Evolutionary conservation across 1,140 invertebrate genomes (phyloP).

Genomic region (Dendroctonus ponderosae): DNA sequence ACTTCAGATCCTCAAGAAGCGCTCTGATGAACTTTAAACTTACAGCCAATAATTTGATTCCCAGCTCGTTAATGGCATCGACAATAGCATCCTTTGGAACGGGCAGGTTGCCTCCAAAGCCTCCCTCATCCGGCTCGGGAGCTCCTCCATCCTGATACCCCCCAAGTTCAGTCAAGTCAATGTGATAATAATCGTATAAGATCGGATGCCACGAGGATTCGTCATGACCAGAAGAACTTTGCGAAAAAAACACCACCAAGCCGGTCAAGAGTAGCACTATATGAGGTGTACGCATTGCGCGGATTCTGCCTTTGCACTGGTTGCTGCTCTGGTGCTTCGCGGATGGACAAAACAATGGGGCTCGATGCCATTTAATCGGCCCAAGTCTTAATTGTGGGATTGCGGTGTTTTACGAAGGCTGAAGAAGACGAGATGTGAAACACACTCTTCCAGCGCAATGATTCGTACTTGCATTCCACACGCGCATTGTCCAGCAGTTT

Average conservation of each 20-base stretch:
- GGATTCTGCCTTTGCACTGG: slow-evolving; percentile 21
- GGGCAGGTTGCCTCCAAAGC: slow-evolving; percentile 2
- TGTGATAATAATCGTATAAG: slow-evolving; percentile 20
- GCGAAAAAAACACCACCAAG: neutral
- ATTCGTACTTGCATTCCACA: too few relatives aligned
- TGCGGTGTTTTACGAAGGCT: slow-evolving; percentile 1
- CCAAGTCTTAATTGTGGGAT: slow-evolving; percentile 17
- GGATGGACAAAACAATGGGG: slow-evolving; percentile 27
- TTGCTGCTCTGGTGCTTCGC: slow-evolving; percentile 18
- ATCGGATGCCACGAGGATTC: slow-evolving; percentile 24
- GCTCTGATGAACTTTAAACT: slow-evolving; percentile 43
- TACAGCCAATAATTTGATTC: slow-evolving; percentile 67
- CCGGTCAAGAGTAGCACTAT: slow-evolving; percentile 6
- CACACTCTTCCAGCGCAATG: too few relatives aligned
- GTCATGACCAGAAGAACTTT: slow-evolving; percentile 14
- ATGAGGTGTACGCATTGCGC: slow-evolving; percentile 18
- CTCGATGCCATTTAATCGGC: slow-evolving; percentile 8
- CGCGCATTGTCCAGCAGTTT: too few relatives aligned
- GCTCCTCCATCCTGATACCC: slow-evolving; percentile 10
- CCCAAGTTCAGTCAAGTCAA: slow-evolving; percentile 15
- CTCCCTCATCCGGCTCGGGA: slow-evolving; percentile 7
- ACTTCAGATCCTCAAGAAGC: neutral
- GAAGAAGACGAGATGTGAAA: neutral
- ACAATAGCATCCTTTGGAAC: slow-evolving; percentile 63
- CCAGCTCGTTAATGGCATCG: slow-evolving; percentile 73